phyloP scores from a whole-genome alignment of 2,113 vertebrate genomes.

The Monarcha castaneiventris region DNA sequence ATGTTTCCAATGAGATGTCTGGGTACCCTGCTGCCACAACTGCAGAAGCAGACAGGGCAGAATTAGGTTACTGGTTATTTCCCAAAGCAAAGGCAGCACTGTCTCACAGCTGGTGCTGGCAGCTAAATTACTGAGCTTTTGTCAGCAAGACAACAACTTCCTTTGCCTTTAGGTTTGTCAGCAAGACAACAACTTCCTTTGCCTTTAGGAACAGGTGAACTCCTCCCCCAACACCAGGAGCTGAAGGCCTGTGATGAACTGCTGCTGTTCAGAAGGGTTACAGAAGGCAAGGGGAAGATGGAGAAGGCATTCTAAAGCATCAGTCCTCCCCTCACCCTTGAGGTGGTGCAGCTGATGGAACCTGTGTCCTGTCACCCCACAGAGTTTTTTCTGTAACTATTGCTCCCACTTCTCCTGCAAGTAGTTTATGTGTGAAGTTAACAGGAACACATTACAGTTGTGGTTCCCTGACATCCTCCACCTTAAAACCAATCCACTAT shows the following conservation, averaged over 20 bases:
- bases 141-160: not conserved
- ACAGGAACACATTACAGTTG: not conserved
- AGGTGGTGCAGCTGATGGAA: not conserved
- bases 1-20: not conserved
- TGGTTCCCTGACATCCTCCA: not conserved
- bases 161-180: not conserved
- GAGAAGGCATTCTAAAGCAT: not conserved
- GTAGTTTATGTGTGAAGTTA: not conserved
- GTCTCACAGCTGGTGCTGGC: constrained; percentile 4
- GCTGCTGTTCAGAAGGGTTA: not conserved
- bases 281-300: not conserved
- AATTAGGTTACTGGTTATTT: constrained; percentile 9
- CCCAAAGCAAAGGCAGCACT: not conserved
- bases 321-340: not conserved
- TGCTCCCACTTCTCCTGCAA: not conserved
- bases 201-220: not conserved
- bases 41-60: not conserved
- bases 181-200: not conserved
- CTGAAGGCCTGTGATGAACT: not conserved
- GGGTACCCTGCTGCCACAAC: not conserved
- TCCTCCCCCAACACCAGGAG: not conserved
- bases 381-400: not conserved
- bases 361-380: not conserved
- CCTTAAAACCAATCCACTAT: not conserved
- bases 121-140: constrained; percentile 3